Base-by-base conservation (phyloP, 2,797 vertebrate genomes). In the Lagodon rhomboides region DNA sequence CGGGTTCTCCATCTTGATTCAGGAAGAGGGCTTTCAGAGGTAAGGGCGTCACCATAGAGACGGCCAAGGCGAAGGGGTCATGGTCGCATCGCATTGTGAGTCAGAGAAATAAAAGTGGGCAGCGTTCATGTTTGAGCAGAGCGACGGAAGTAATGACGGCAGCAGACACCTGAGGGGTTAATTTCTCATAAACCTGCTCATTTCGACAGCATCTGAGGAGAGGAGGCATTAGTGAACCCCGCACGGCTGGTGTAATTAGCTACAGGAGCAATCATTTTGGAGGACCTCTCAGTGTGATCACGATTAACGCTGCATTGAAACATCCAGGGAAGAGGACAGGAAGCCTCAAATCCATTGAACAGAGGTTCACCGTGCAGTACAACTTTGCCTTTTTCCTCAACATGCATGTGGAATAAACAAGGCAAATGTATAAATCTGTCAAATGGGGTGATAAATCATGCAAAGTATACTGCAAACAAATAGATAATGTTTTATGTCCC, bases 291-390 rank as follows among this genome's bases (percentile, higher is more conserved):
- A 22, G 30, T 54, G 30, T 64, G 59, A 44, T 58, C 71, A 72
- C 54, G n/a, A 79, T 79, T 73, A 78, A 69, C 64, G 55, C 56
- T 22, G 60, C 76, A 83, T 84, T 82, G 64, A 85, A 68, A 81
- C 58, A 80, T 67, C 68, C 68, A 76, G 78, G 70, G 41, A 72
- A 56, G 50, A 25, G 49, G 53, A 63, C 72, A 73, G 27, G 17
- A 20, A 8, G 61, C 61, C 18, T 50, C 23, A 0, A 34, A 1
- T 69, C 55, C 25, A 41, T 17, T 60, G 38, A 38, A 22, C 4
- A 20, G 27, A n/a, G 61, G 56, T 41, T 72, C 10, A 11, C 3
- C n/a, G 53, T 72, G 46, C 20, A n/a, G 47, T 3, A 13, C 10
- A 68, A 71, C 41, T 25, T 66, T 3, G 2, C 30, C 30, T 27